Percentiles rank a stretch among this genome's conserved stretches.
phyloP scores from a whole-genome alignment of 2,113 vertebrate species.

The Neogale vison region DNA sequence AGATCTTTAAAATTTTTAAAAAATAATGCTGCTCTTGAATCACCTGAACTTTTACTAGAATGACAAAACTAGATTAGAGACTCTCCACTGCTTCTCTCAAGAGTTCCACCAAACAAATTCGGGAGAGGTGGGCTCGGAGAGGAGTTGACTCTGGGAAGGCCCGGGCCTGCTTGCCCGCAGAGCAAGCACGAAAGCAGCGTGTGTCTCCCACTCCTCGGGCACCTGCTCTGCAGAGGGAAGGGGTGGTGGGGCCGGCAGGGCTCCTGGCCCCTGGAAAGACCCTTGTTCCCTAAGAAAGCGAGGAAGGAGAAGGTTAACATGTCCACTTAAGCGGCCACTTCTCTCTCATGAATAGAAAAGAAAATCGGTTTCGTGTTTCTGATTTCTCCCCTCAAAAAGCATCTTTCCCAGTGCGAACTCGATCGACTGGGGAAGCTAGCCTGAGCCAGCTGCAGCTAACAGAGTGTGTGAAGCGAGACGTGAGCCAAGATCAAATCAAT shows the following conservation, averaged over 20 bases:
- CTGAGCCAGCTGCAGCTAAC: neutral
- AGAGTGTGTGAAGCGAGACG: neutral
- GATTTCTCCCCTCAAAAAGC: neutral
- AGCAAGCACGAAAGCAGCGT: accelerated
- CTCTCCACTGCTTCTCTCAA: neutral
- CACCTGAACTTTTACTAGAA: neutral
- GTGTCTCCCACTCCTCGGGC: accelerated
- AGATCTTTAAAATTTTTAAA: neutral
- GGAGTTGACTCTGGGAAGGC: accelerated
- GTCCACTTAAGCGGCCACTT: neutral
- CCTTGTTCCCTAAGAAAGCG: neutral
- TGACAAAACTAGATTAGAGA: neutral
- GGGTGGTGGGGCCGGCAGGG: no score
- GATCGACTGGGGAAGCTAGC: conserved; percentile 12
- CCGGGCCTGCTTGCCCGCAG: accelerated
- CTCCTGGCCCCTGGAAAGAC: neutral
- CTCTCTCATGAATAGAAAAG: conserved; percentile 5
- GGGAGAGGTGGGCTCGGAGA: neutral
- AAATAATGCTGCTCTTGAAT: neutral
- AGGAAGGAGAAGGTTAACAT: neutral
- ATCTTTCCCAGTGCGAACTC: neutral
- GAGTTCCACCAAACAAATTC: neutral
- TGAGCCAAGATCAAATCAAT: conserved; percentile 4
- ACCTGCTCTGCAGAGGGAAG: no score
- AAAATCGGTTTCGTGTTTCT: neutral